Percentiles rank a stretch among this genome's conserved stretches.
phyloP scores from a whole-genome alignment of 2,113 vertebrate genomes.

The Fregetta grallaria region DNA sequence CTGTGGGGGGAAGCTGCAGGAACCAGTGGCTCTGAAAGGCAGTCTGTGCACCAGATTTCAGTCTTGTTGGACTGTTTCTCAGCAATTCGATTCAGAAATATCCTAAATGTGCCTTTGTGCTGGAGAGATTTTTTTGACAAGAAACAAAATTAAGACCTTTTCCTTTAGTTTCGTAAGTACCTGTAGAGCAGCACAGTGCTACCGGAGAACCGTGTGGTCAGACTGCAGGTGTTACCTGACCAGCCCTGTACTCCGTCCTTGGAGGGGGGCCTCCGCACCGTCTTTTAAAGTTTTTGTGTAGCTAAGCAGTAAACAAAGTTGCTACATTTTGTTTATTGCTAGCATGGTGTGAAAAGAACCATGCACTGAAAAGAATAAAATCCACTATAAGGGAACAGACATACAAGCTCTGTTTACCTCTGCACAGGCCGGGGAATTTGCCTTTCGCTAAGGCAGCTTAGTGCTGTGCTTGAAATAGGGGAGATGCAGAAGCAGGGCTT shows the following conservation, averaged over 20 bases:
- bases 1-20: background rate
- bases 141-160: background rate
- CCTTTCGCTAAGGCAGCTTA: background rate
- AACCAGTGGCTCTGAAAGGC: background rate
- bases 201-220: fast-evolving
- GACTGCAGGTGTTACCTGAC: background rate
- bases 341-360: background rate
- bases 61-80: background rate
- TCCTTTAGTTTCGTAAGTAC: fast-evolving
- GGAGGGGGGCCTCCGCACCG: background rate
- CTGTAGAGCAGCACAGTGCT: background rate
- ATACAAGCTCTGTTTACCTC: background rate
- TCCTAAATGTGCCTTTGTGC: background rate
- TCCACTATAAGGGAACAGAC: background rate
- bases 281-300: background rate
- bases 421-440: background rate
- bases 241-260: background rate
- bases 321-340: background rate
- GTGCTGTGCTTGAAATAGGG: fast-evolving
- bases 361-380: background rate
- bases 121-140: background rate
- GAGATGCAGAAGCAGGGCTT: background rate
- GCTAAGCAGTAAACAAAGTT: background rate
- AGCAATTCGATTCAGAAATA: background rate
- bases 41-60: background rate